Evolutionary conservation across 2,888 invertebrate genomes (phyloP), one percentile per base, ranked within the genome.

Genomic region (Rhimphoctona megacephalus): DNA sequence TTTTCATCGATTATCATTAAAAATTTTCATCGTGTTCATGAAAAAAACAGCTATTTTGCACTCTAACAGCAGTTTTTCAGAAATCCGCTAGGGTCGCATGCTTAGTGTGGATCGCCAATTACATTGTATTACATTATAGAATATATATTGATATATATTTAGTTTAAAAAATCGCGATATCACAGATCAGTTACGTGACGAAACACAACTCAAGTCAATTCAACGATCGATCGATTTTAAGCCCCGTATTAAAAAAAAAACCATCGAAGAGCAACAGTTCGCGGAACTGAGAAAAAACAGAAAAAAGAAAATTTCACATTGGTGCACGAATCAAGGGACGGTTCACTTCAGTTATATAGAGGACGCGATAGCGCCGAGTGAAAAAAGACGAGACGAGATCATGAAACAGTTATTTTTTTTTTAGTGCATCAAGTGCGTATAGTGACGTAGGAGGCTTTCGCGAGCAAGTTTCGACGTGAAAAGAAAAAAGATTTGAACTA

Each of bases 351-450:
- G 33, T 72, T 61, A 52, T 61, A 52, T 33, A 72, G 72, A 52
- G 72, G 72, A 49, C 72, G 30, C 72, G 72, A 67, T 67, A 67
- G 25, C 25, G 72, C 33, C 1, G 43, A 43, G 17, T 52, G 19
- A 49, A 72, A 52, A 52, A 52, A 49, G 39, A 39, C 39, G 39
- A 43, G 72, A 52, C 43, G 49, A 25, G 25, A 39, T 30, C 25
- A 49, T 49, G 72, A 33, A 49, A 72, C 49, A 30, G 49, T 49
- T 72, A 33, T 72, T 72, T 49, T 72, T 72, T 72, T 72, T 72
- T 72, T 49, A 52, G 17, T 70, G 52, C 25, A 72, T 72, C 46
- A 36, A 33, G 52, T 49, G 30, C 49, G 72, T 46, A 30, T 17
- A 52, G 72, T 72, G 72, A 52, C 72, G 72, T 19, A 72, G 46